Base-by-base conservation (phyloP, 2,113 vertebrate species). In the Tor tambroides region DNA sequence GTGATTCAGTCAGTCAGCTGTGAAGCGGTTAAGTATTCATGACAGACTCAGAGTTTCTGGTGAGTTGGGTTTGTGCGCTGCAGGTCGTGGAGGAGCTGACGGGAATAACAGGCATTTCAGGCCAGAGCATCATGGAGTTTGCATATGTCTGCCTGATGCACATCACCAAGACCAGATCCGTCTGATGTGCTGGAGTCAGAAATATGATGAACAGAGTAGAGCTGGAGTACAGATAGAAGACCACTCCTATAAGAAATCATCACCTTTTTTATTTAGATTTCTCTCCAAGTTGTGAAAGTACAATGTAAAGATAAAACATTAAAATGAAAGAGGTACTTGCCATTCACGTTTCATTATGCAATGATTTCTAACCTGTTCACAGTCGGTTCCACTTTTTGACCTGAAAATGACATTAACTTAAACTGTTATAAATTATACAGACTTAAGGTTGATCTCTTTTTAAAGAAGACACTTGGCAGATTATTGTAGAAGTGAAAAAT, bases 81-180 rank as follows among this genome's bases (percentile, higher is more conserved):
- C 91, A 99, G 98, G 95, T 96, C 28, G 90, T 96, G 81, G 91
- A 92, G 59, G 96, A 98, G 88, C 94, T 99, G 63, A 95, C 93
- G 65, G 94, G 91, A 63, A 97, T 98, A 92, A 98, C 98, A 26
- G 96, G 96, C 81, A 97, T 99, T 11, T 95, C 96, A 5, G 71
- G 35, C 0, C 94, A 91, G n/a, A 98, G 96, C 54, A 97, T 98
- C 91, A 86, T 82, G 1, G 96, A 97, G 5, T 95, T 97, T 19
- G 92, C 96, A 85, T 92, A 94, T 0, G 94, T 95, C 0, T 94
- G 96, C 19, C 63, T 99, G 84, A 94, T 65, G 77, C 93, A 96
- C 80, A 86, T 97, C 5, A 41, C 95, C 6, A 90, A 93, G 84
- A 88, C n/a, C n/a, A n/a, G n/a, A n/a, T n/a, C 80, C 21, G 79